Conservation (phyloP, 2,113 vertebrate species). For the Phasianus colchicus region DNA sequence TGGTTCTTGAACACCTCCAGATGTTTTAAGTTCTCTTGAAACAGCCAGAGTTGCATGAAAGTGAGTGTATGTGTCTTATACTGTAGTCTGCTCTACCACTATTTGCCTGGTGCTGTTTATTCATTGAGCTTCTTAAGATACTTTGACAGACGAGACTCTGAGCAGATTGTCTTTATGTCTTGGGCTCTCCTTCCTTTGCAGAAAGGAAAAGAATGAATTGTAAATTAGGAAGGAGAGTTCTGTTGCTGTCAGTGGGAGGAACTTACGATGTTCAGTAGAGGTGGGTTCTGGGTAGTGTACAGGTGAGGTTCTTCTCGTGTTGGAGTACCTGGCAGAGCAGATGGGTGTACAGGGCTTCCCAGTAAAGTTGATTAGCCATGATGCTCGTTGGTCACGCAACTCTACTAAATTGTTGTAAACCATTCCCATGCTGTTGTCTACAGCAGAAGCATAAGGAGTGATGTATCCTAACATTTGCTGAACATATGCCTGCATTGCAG, state of each 20-base stretch:
- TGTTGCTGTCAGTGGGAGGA: not conserved
- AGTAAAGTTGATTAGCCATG: not conserved
- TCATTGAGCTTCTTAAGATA: not conserved
- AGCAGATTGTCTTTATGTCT: not conserved
- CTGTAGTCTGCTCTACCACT: not conserved
- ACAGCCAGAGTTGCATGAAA: not conserved
- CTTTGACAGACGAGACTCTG: not conserved
- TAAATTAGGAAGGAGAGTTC: not conserved
- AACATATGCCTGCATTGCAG: conserved; percentile 7
- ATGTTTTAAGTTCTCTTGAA: not conserved
- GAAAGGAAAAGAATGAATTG: not conserved
- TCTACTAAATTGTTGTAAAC: not conserved
- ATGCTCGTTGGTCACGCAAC: not conserved
- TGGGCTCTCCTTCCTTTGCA: not conserved
- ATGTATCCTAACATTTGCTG: conserved; percentile 7
- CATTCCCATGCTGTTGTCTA: not conserved
- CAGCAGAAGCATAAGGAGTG: not conserved
- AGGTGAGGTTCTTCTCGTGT: not conserved
- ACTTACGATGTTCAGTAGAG: not conserved
- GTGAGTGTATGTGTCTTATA: not conserved
- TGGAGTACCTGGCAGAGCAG: not conserved
- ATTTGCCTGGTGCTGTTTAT: not conserved
- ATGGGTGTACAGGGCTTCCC: not conserved
- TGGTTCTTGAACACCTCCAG: no score
- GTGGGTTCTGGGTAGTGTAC: not conserved